phyloP scores from a whole-genome alignment of 1,140 invertebrate species.

The Piezodorus guildinii region DNA sequence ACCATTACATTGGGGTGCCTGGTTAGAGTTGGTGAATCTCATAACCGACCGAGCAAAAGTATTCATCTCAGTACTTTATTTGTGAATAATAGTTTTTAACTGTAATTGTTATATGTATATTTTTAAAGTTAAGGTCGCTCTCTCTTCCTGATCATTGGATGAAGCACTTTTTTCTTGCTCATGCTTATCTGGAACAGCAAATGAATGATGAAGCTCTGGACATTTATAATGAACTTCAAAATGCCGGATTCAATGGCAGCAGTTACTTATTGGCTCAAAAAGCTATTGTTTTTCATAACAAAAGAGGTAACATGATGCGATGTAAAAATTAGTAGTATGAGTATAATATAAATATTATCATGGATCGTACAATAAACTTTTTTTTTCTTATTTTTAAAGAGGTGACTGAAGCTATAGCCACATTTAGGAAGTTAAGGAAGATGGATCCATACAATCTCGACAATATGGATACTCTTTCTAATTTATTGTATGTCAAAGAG shows the following conservation, averaged over 20 bases:
- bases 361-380: not conserved
- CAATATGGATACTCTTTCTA: constrained; percentile 94
- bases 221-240: constrained; percentile 63
- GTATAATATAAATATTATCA: not conserved
- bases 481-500: constrained; percentile 89
- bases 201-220: constrained; percentile 79
- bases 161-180: constrained; percentile 82
- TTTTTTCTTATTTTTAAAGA: constrained; percentile 48
- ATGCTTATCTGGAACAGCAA: constrained; percentile 82
- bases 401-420: constrained; percentile 75
- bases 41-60: constrained; percentile 56
- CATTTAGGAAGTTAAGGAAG: constrained; percentile 68
- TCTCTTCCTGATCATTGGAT: constrained; percentile 90
- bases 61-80: not conserved
- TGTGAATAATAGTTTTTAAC: constrained; percentile 6
- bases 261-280: constrained; percentile 85
- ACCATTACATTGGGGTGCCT: constrained; percentile 84
- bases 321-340: not conserved
- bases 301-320: constrained; percentile 54
- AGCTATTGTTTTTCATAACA: constrained; percentile 84
- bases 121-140: constrained; percentile 47
- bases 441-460: constrained; percentile 86
- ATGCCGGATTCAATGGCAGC: constrained; percentile 72
- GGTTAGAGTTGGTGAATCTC: constrained; percentile 80
- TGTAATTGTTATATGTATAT: not conserved